Conservation (phyloP, 1,140 invertebrate genomes). For the Yoshiicerus persimilis region DNA sequence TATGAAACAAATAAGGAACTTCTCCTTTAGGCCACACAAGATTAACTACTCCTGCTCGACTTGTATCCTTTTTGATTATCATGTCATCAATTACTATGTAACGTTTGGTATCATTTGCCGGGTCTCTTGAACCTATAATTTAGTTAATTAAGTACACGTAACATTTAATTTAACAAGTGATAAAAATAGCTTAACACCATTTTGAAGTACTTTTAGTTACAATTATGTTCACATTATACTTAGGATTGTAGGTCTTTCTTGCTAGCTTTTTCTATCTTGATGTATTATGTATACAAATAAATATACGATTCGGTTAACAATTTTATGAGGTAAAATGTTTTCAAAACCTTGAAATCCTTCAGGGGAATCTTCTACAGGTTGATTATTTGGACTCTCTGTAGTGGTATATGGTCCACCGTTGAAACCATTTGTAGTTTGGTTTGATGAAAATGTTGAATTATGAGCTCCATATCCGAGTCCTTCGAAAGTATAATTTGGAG, state of each 20-base stretch:
- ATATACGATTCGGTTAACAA: too few species aligned
- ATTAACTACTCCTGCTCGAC: slow-evolving; percentile 12
- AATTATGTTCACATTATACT: too few species aligned
- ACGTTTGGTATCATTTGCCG: not conserved
- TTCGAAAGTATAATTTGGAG: not conserved
- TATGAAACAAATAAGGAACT: not conserved
- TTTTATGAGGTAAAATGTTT: too few species aligned
- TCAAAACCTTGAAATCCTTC: not conserved
- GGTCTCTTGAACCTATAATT: not conserved
- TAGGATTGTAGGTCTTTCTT: too few species aligned
- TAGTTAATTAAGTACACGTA: too few species aligned
- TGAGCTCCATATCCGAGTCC: not conserved
- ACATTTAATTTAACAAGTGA: too few species aligned
- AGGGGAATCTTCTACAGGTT: not conserved
- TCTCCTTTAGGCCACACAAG: slow-evolving; percentile 23
- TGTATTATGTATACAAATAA: too few species aligned
- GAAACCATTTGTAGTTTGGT: not conserved
- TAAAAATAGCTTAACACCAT: too few species aligned
- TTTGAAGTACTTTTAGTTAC: too few species aligned
- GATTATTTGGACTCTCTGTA: not conserved
- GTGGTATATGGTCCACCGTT: not conserved
- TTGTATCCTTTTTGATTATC: slow-evolving; percentile 22
- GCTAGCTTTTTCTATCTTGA: too few species aligned
- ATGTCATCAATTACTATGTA: slow-evolving; percentile 29
- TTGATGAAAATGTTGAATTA: not conserved